Evolutionary conservation across 2,797 vertebrate species (phyloP), one percentile per base, ranked within the genome.

Genomic region (Anas bernieri): DNA sequence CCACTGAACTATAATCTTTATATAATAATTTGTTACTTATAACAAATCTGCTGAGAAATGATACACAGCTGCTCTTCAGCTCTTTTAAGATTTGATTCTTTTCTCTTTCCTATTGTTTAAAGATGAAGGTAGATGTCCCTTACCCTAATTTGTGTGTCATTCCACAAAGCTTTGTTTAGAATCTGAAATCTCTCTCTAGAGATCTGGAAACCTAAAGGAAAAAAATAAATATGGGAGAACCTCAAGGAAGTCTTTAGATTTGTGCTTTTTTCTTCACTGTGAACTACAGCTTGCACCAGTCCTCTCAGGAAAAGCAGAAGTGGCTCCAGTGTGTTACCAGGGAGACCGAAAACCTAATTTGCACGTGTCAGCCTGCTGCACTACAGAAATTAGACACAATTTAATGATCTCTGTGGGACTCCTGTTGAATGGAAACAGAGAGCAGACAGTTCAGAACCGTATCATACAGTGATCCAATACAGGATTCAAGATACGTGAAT

Each of bases 331-430:
- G 2, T 74, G 80, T 90, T 94, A 83, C 87, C 73, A 86, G 45
- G 74, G 83, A 83, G 76, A 91, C 69, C 4, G 23, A 80, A 88
- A 92, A 80, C 26, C 63, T 85, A 6, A 94, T 83, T 75, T 92
- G 69, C 83, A 93, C 72, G 45, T 91, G 92, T 75, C 62, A 94
- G 83, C 41, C 64, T 70, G 62, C 82, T 87, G 61, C 37, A 31
- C 77, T 50, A 39, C 0, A 2, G 77, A 91, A 94, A 94, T 92
- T n/a, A 88, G 66, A 28, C 88, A 78, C 0, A 1, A 91, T 75
- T 91, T 95, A 72, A 92, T 58, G 69, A 91, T 61, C 62, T 72
- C 58, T 23, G 41, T 85, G 55, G 54, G 69, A 90, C 46, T 90
- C 66, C 39, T 31, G 69, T 30, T 62, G 74, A 83, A 78, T 37